These are phyloP conservation scores for Potamilus streckersoni DNA, from an alignment of 1,140 invertebrate genomes.

Conservation along the genomic window DNA sequence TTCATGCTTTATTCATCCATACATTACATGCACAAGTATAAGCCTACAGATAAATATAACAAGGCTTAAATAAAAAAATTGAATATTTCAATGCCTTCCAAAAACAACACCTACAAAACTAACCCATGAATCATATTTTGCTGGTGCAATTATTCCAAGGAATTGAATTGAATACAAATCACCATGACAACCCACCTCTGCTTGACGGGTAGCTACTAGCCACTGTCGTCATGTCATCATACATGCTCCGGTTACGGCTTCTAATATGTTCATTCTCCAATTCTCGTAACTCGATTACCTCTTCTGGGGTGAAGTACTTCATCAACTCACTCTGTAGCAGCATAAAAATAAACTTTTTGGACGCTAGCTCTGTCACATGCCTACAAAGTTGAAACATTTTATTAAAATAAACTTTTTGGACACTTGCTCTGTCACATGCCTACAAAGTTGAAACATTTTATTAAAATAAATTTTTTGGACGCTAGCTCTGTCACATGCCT, in stretches of 20 bases:
- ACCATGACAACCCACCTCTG: slow-evolving; percentile 37
- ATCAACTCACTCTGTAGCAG: slow-evolving; percentile 51
- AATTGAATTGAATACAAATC: background rate
- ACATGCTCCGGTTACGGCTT: slow-evolving; percentile 38
- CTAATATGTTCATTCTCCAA: slow-evolving; percentile 46
- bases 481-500: slow-evolving; percentile 57
- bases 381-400: slow-evolving; percentile 18
- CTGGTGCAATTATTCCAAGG: background rate
- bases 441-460: slow-evolving; percentile 7
- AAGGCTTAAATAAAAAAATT: background rate
- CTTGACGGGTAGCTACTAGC: slow-evolving; percentile 51
- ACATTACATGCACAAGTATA: background rate
- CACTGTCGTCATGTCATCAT: slow-evolving; percentile 48
- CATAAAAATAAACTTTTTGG: slow-evolving; percentile 47
- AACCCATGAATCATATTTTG: background rate
- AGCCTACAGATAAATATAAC: slow-evolving; percentile 2
- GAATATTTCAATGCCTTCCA: slow-evolving; percentile 1
- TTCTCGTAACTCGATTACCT: slow-evolving; percentile 31
- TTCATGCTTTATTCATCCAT: background rate
- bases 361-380: slow-evolving; percentile 54
- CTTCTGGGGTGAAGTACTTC: slow-evolving; percentile 49
- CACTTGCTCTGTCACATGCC: slow-evolving; percentile 54
- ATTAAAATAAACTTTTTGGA: slow-evolving; percentile 38
- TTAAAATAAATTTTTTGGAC: slow-evolving; percentile 37
- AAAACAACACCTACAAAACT: background rate